Conservation (phyloP, 2,888 invertebrate species). For the Zaprionus obscuricornis region DNA sequence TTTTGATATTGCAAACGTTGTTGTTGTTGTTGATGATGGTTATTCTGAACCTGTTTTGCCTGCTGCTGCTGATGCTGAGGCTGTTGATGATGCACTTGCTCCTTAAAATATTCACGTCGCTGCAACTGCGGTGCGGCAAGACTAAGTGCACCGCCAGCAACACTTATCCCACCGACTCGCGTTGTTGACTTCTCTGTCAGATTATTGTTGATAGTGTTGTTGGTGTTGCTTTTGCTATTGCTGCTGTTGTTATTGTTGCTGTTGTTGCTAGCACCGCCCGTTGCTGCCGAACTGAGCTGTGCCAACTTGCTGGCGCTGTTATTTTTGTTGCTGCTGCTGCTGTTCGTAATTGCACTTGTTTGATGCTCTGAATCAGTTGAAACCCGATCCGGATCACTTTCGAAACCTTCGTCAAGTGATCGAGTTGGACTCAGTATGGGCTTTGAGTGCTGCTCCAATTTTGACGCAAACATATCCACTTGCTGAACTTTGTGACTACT, state of each 20-base stretch:
- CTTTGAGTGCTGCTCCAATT: slow-evolving; percentile 82
- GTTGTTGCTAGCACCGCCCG: slow-evolving; percentile 73
- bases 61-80: slow-evolving; percentile 52
- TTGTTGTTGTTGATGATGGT: slow-evolving; percentile 49
- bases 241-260: slow-evolving; percentile 40
- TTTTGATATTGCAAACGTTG: slow-evolving; percentile 82
- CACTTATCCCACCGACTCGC: slow-evolving; percentile 12
- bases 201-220: slow-evolving; percentile 25
- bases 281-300: slow-evolving; percentile 82
- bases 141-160: slow-evolving; percentile 50
- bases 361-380: slow-evolving; percentile 84
- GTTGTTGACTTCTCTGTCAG: slow-evolving; percentile 43
- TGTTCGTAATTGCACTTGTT: slow-evolving; percentile 71
- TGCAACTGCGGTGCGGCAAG: slow-evolving; percentile 80
- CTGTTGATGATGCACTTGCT: slow-evolving; percentile 48
- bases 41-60: slow-evolving; percentile 37
- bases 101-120: slow-evolving; percentile 77
- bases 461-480: slow-evolving; percentile 63
- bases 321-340: slow-evolving; percentile 52
- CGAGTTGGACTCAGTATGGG: slow-evolving; percentile 84
- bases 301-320: slow-evolving; percentile 80
- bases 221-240: slow-evolving; percentile 70
- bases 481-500: slow-evolving; percentile 26
- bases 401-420: slow-evolving; percentile 84
- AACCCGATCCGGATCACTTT: slow-evolving; percentile 84